Evolutionary conservation across 2,888 invertebrate genomes (phyloP).

Genomic region (Pyrochroa serraticornis): DNA sequence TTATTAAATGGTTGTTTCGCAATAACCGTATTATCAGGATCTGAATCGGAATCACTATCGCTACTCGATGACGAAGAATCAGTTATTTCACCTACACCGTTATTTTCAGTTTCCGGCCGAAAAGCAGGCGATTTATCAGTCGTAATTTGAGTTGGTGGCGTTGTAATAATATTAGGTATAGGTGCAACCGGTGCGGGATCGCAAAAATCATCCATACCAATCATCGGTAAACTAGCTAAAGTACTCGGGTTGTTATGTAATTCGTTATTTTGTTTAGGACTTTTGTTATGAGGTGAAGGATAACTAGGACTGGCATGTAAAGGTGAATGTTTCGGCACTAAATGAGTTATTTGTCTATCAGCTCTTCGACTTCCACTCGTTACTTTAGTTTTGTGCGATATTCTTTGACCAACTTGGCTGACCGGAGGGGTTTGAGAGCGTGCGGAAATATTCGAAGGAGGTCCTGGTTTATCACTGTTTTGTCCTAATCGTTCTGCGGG

Average conservation of each 20-base stretch:
- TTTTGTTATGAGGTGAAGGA: slow-evolving; percentile 51
- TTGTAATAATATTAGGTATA: background rate
- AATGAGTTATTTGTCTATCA: slow-evolving; percentile 56
- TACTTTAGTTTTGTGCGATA: slow-evolving; percentile 56
- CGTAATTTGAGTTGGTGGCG: background rate
- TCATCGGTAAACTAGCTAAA: slow-evolving; percentile 74
- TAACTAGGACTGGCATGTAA: slow-evolving; percentile 64
- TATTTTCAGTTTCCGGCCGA: slow-evolving; percentile 38
- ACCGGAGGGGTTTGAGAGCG: slow-evolving; percentile 53
- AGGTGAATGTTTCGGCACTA: slow-evolving; percentile 65
- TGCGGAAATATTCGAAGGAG: slow-evolving; percentile 31
- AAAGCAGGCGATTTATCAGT: slow-evolving; percentile 41
- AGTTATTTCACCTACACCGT: slow-evolving; percentile 53
- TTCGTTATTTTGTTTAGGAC: slow-evolving; percentile 45
- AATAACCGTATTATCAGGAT: slow-evolving; percentile 40
- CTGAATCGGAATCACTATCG: slow-evolving; percentile 56
- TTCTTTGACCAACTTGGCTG: slow-evolving; percentile 53
- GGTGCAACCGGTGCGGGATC: slow-evolving; percentile 5
- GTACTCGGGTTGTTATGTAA: slow-evolving; percentile 66
- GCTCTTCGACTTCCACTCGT: slow-evolving; percentile 51
- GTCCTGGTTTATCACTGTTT: slow-evolving; percentile 33
- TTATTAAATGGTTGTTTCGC: slow-evolving; percentile 34
- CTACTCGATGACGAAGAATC: slow-evolving; percentile 52
- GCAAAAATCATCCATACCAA: slow-evolving; percentile 69
- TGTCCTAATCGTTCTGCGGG: slow-evolving; percentile 37